phyloP scores from a whole-genome alignment of 2,888 invertebrate genomes.

The Perizoma flavofasciatum region DNA sequence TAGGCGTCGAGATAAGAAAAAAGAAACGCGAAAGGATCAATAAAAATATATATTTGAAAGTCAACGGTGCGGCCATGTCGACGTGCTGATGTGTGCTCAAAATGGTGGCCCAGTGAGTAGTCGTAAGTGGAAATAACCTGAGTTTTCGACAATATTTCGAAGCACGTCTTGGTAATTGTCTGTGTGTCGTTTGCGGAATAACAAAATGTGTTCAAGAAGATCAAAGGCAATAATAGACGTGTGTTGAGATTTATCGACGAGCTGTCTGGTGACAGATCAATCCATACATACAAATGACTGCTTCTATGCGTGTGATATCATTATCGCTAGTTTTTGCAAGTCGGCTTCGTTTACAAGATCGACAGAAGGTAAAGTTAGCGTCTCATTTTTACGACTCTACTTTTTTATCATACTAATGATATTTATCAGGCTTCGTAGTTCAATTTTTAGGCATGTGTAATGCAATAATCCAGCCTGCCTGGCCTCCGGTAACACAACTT shows the following conservation, averaged over 20 bases:
- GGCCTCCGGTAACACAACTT: slow-evolving; percentile 49
- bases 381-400: slow-evolving; percentile 33
- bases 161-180: slow-evolving; percentile 78
- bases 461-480: slow-evolving; percentile 7
- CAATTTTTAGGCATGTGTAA: slow-evolving; percentile 16
- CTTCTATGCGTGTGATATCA: slow-evolving; percentile 34
- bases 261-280: slow-evolving; percentile 66
- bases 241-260: slow-evolving; percentile 78
- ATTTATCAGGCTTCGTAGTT: not conserved
- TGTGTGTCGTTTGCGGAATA: slow-evolving; percentile 71
- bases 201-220: slow-evolving; percentile 73
- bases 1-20: slow-evolving; percentile 55
- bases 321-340: slow-evolving; percentile 41
- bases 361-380: slow-evolving; percentile 38
- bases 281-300: slow-evolving; percentile 57
- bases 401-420: slow-evolving; percentile 34
- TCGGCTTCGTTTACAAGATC: slow-evolving; percentile 40
- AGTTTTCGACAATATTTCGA: slow-evolving; percentile 70
- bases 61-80: slow-evolving; percentile 56
- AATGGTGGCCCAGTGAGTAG: slow-evolving; percentile 41
- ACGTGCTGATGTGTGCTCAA: slow-evolving; percentile 55
- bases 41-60: slow-evolving; percentile 49
- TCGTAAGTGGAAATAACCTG: slow-evolving; percentile 54
- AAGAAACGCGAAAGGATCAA: slow-evolving; percentile 51
- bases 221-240: slow-evolving; percentile 81